Conservation (phyloP, 2,888 invertebrate species). For the Automeris io region DNA sequence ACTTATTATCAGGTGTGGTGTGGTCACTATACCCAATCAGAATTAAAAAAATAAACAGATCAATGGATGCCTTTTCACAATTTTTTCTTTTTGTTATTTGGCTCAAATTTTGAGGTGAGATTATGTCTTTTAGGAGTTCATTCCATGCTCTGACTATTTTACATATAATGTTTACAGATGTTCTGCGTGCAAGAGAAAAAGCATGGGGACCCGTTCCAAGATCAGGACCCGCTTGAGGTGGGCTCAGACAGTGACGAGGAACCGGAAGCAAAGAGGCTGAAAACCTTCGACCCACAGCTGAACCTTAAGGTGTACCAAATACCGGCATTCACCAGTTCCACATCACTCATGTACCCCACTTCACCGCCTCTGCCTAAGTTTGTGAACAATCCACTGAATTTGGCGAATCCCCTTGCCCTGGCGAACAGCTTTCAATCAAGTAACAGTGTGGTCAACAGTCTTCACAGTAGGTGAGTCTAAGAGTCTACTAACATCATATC, state of each 20-base stretch:
- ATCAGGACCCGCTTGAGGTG: constrained; percentile 45
- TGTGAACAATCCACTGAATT: constrained; percentile 61
- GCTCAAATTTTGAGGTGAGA: too few species aligned
- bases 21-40: too few species aligned
- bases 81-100: too few species aligned
- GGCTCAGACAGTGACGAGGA: constrained; percentile 56
- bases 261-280: constrained; percentile 49
- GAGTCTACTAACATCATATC: neutral
- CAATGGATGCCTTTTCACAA: too few species aligned
- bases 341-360: constrained; percentile 50
- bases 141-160: too few species aligned
- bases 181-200: constrained; percentile 66
- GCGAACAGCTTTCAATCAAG: constrained; percentile 38
- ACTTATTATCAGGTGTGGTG: too few species aligned
- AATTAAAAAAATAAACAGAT: too few species aligned
- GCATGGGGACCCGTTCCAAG: constrained; percentile 27
- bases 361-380: constrained; percentile 50
- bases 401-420: constrained; percentile 57
- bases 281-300: constrained; percentile 41
- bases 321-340: constrained; percentile 55
- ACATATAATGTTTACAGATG: constrained; percentile 43
- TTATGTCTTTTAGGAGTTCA: too few species aligned
- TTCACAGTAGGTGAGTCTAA: constrained; percentile 41
- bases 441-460: constrained; percentile 48
- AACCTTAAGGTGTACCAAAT: constrained; percentile 67